phyloP scores from a whole-genome alignment of 2,797 vertebrate genomes.

The Lateolabrax maculatus region DNA sequence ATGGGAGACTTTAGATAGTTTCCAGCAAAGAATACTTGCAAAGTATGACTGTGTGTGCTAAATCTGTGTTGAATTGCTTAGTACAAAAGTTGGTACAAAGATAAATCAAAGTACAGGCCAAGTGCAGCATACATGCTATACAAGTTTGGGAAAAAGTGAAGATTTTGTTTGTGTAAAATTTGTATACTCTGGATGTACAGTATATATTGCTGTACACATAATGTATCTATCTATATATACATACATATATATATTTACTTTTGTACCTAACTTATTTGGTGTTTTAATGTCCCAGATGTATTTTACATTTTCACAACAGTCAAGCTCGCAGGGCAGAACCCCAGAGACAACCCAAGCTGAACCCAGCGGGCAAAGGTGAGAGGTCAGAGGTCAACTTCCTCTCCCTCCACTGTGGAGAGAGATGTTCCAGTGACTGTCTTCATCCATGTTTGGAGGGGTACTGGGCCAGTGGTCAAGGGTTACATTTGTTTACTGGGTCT shows the following conservation, averaged over 20 bases:
- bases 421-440: conserved; percentile 56
- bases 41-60: too few species aligned
- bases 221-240: too few species aligned
- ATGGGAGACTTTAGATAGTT: conserved; percentile 40
- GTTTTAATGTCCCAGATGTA: conserved; percentile 35
- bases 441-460: not conserved
- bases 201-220: too few species aligned
- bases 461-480: not conserved
- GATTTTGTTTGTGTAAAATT: not conserved
- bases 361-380: conserved; percentile 43
- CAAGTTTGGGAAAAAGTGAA: not conserved
- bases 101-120: not conserved
- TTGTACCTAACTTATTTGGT: not conserved
- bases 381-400: conserved; percentile 52
- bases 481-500: not conserved
- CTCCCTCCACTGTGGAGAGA: conserved; percentile 51
- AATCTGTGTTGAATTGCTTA: conserved; percentile 1
- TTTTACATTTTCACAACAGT: conserved; percentile 25
- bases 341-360: conserved; percentile 22
- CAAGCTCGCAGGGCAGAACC: not conserved
- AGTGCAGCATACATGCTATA: not conserved
- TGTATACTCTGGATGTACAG: not conserved
- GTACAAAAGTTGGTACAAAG: not conserved
- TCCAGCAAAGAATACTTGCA: conserved; percentile 37
- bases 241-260: too few species aligned